Percentiles rank a stretch among this genome's conserved stretches.
phyloP scores from a whole-genome alignment of 2,888 invertebrate species.

The Eupithecia subumbrata region DNA sequence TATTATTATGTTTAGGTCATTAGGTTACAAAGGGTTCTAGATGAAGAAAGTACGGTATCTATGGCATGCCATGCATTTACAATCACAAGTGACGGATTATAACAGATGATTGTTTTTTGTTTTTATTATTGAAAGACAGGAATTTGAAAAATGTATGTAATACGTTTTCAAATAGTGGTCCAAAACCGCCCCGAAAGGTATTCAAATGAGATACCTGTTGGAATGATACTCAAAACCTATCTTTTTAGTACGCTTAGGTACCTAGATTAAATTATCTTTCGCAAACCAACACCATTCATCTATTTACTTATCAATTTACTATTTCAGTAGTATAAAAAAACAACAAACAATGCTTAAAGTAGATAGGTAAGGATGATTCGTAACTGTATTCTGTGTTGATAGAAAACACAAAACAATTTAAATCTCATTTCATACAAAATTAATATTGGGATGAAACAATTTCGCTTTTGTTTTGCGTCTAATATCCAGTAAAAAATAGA shows the following conservation, averaged over 20 bases:
- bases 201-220: no score
- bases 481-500: conserved; percentile 12
- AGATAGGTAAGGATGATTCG: neutral
- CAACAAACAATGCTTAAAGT: neutral
- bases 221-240: no score
- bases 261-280: neutral
- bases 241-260: no score
- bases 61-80: neutral
- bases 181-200: no score
- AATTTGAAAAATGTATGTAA: neutral
- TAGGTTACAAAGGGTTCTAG: neutral
- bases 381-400: conserved; percentile 26
- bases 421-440: conserved; percentile 36
- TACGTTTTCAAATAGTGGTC: no score
- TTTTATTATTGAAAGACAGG: neutral
- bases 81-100: neutral
- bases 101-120: neutral
- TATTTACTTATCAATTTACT: neutral
- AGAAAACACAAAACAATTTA: conserved; percentile 35
- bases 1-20: neutral
- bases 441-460: conserved; percentile 41
- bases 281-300: neutral
- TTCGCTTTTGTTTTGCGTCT: conserved; percentile 17
- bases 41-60: neutral
- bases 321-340: neutral